phyloP scores from a whole-genome alignment of 2,113 vertebrate species.

The Alces alces region DNA sequence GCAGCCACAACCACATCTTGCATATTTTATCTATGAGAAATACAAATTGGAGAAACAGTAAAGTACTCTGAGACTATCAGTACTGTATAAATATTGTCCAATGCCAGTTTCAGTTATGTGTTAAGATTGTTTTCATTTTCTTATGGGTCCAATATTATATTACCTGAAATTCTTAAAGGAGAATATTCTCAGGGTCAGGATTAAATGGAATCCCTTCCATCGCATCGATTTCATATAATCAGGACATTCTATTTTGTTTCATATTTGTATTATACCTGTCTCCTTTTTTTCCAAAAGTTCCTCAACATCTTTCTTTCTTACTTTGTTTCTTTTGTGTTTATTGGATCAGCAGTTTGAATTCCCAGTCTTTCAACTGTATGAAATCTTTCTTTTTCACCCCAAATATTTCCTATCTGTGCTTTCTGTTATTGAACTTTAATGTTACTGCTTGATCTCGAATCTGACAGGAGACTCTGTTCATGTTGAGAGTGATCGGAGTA shows the following conservation, averaged over 20 bases:
- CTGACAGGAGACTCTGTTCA: background rate
- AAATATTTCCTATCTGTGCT: fast-evolving
- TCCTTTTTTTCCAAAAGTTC: background rate
- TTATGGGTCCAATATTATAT: background rate
- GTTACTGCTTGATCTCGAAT: fast-evolving
- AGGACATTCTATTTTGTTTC: background rate
- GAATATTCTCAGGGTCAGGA: background rate
- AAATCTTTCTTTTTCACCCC: background rate
- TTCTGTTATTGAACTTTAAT: background rate
- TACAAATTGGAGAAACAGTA: background rate
- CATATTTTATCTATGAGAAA: background rate
- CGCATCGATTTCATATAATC: background rate
- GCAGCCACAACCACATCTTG: background rate
- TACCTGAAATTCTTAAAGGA: background rate
- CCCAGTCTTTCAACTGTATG: background rate
- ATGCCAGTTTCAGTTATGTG: background rate
- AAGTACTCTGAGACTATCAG: background rate
- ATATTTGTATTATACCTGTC: background rate
- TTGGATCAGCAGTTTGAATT: background rate
- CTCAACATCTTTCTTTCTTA: background rate
- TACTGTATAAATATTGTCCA: background rate
- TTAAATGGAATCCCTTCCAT: background rate
- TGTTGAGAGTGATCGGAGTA: background rate
- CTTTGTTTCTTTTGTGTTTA: background rate
- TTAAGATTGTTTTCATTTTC: background rate